Base-by-base conservation (phyloP, 2,113 vertebrate genomes). In the Noturus placidus region DNA sequence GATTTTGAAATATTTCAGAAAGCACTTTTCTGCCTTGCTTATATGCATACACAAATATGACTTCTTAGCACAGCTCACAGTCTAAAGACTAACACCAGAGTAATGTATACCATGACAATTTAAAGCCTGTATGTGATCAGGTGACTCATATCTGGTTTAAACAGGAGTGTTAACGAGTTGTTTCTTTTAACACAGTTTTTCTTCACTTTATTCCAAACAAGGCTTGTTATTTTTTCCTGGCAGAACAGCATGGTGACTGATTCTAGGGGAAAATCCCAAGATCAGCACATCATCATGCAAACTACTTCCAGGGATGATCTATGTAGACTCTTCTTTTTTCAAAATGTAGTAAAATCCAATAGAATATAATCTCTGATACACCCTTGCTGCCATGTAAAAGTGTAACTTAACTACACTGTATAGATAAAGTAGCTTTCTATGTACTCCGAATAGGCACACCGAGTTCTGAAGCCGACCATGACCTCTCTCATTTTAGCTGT, bases 401-500 rank as follows among this genome's bases (percentile, higher is more conserved):
- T 76, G 46, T 79, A 59, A 83, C 38, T 61, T 42, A 19, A 85
- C 33, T 1, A 46, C 42, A 50, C 22, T 38, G 42, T 54, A 22
- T 65, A 74, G 10, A 79, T 59, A 42, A 72, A 65, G 65, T 77
- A 50, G 30, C 30, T 80, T 42, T 78, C 22, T 25, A 84, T 10
- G 54, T 67, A 59, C 27, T 76, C 63, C 70, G 46, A 84, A 59
- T 63, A 85, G 70, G 59, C 57, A 83, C 25, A 27, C 35, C 33
- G 9, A 69, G 77, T 89, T 84, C 83, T 70, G 61, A 46, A 78
- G 83, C 84, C 63, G 87, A 85, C 74, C 82, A 33, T 87, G 50
- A 86, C 14, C 35, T 89, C 85, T 91, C 90, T 87, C 91, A 91
- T 92, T 91, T 93, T 92, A 95, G 93, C 95, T 94, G 92, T 92